Percentiles rank a stretch among this genome's conserved stretches.
phyloP scores from a whole-genome alignment of 2,888 invertebrate genomes.

The Trichopria drosophilae region DNA sequence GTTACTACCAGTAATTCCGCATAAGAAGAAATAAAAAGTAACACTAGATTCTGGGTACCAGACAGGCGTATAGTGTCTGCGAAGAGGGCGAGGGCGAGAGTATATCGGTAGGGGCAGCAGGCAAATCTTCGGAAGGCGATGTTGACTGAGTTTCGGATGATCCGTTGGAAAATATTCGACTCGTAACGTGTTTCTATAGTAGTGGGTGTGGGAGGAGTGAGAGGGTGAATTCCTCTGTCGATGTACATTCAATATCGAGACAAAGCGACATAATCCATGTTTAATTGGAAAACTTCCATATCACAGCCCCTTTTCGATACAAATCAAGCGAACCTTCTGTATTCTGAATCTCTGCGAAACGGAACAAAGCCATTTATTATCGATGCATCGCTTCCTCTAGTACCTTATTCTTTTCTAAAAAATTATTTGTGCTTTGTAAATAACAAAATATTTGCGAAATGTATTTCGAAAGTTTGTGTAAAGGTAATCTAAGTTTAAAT shows the following conservation, averaged over 20 bases:
- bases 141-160: conserved; percentile 56
- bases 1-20: too few relatives aligned
- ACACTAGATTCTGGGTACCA: too few relatives aligned
- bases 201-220: conserved; percentile 40
- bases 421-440: too few relatives aligned
- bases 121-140: conserved; percentile 43
- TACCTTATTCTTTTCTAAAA: conserved; percentile 29
- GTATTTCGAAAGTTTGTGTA: too few relatives aligned
- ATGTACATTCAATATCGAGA: conserved; percentile 50
- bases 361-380: conserved; percentile 5
- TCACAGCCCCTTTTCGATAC: conserved; percentile 45
- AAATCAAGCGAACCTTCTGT: conserved; percentile 42
- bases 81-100: too few relatives aligned
- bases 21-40: too few relatives aligned
- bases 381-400: conserved; percentile 24
- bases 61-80: too few relatives aligned
- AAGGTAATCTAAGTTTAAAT: too few relatives aligned
- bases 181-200: conserved; percentile 39
- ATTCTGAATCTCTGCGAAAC: conserved; percentile 33
- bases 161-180: conserved; percentile 50
- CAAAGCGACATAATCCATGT: conserved; percentile 57
- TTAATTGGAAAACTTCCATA: conserved; percentile 57
- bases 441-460: too few relatives aligned
- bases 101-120: conserved; percentile 6
- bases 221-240: conserved; percentile 43